These are phyloP conservation scores for Lepidochrysops patricia DNA, from an alignment of 2,888 invertebrate species.

Conservation along the genomic window DNA sequence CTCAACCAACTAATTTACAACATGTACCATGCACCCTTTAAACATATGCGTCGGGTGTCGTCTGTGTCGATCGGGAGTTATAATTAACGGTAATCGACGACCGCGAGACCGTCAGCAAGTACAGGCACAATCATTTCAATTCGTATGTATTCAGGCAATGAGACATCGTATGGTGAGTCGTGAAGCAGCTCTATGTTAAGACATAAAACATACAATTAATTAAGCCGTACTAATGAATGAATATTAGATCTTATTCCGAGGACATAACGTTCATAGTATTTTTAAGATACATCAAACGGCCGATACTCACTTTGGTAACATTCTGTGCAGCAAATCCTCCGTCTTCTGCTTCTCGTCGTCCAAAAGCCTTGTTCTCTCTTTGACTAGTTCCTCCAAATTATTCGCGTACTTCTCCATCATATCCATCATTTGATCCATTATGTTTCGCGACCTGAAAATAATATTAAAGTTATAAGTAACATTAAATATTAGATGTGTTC, in stretches of 20 bases:
- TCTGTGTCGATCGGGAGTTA: not conserved
- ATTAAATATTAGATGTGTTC: not conserved
- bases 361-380: constrained; percentile 90
- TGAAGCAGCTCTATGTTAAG: constrained; percentile 19
- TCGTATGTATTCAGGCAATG: constrained; percentile 4
- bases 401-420: constrained; percentile 98
- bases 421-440: constrained; percentile 98
- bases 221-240: constrained; percentile 28
- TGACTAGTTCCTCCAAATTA: constrained; percentile 95
- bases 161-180: not conserved
- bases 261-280: constrained; percentile 20
- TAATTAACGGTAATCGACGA: too few relatives aligned
- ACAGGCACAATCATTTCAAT: not conserved
- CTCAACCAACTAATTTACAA: constrained; percentile 25
- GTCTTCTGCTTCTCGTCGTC: constrained; percentile 95
- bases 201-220: constrained; percentile 38
- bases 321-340: constrained; percentile 91
- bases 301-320: constrained; percentile 89
- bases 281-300: constrained; percentile 14
- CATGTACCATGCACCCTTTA: constrained; percentile 19
- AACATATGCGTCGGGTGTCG: not conserved
- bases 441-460: constrained; percentile 82
- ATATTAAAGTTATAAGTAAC: not conserved
- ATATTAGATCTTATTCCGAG: constrained; percentile 30
- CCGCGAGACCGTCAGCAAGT: too few relatives aligned